Conservation (phyloP, 2,113 vertebrate genomes). For the Seriola dumerili region DNA sequence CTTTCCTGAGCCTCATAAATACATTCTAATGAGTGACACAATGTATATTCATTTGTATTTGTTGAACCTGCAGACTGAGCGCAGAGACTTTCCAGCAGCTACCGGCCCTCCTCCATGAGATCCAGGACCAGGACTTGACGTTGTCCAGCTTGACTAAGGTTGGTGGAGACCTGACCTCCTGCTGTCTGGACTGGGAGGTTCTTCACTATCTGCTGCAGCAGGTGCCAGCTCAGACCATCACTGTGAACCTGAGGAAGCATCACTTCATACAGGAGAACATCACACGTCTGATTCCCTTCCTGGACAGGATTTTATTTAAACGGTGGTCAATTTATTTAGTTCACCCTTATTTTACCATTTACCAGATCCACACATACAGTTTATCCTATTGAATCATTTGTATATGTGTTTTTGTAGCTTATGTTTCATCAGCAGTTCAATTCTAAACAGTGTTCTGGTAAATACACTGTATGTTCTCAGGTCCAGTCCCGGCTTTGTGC, state of each 20-base stretch:
- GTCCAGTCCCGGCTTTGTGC: constrained; percentile 37
- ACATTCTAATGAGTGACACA: neutral
- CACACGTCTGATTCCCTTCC: constrained; percentile 43
- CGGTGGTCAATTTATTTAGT: neutral
- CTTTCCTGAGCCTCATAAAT: neutral
- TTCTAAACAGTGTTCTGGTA: too few species aligned
- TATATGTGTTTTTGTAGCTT: neutral
- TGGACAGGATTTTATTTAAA: constrained; percentile 39
- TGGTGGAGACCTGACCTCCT: constrained; percentile 49
- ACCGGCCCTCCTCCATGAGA: neutral
- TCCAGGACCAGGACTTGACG: constrained; percentile 26
- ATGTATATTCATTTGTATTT: neutral
- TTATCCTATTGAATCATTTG: neutral
- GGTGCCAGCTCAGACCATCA: constrained; percentile 11
- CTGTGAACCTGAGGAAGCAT: constrained; percentile 48
- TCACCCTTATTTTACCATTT: neutral
- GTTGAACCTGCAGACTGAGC: constrained; percentile 28
- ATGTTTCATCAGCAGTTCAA: neutral
- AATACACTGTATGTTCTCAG: neutral
- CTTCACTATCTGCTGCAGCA: constrained; percentile 45
- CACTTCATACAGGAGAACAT: constrained; percentile 1
- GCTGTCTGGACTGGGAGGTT: constrained; percentile 48
- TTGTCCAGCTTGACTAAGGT: constrained; percentile 17
- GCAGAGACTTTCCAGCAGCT: constrained; percentile 9
- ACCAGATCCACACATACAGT: neutral